Base-by-base conservation (phyloP, 2,888 invertebrate genomes). In the Limenitis camilla region DNA sequence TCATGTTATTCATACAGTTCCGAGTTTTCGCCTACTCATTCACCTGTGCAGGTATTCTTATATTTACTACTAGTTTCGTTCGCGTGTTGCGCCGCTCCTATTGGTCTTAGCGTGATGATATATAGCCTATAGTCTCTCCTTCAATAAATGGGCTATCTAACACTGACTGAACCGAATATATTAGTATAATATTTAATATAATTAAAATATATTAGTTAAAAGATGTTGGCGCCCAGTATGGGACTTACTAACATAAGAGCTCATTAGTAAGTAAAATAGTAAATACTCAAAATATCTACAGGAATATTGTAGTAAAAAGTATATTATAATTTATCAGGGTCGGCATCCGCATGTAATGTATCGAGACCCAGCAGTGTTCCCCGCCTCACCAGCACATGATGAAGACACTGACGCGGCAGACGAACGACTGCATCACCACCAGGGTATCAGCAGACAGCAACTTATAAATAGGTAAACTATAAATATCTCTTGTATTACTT, bases 1-100 rank as follows among this genome's bases (percentile, higher is more conserved):
- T 95, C 95, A 62, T 96, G 95, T 72, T 95, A 95, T 82, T 94
- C 94, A 33, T 94, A 94, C 76, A 94, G 94, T 71, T 93, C 93
- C 8, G 92, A 93, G 78, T 94, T 93, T 71, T 93, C 93, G 59
- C 95, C 95, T 30, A 95, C 94, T 11, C 95, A 96, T 72, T 95
- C 95, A 36, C 96, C 96, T n/a, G 93, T 96, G 40, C 95, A 95
- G 88, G 92, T 86, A 65, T 5, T 38, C 19, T 2, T 19, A 19
- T 19, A 3, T 19, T n/a, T 19, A 19, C 19, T 19, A 19, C 19
- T 19, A n/a, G 9, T 11, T 5, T 31, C 5, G 31, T 5, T 41
- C 31, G 32, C 32, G 5, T 19, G 2, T 30, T 10, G 30, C 11
- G 19, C 7, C 9, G n/a, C n/a, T n/a, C n/a, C n/a, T n/a, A n/a